These are phyloP conservation scores for Dolichomitus sp. DNA, from an alignment of 2,888 invertebrate genomes.

Conservation along the genomic window DNA sequence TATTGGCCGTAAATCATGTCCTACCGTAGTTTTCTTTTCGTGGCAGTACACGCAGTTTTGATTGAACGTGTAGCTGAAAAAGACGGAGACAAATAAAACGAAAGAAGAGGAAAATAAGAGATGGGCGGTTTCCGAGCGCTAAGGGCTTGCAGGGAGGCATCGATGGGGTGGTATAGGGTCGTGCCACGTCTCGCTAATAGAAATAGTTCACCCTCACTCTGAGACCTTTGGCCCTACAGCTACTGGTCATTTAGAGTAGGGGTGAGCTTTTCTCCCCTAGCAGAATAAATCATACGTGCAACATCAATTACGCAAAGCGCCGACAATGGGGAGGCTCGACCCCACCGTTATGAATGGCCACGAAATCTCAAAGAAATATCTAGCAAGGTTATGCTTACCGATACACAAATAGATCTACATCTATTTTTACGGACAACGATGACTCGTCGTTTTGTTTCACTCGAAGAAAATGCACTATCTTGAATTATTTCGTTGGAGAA, in stretches of 20 bases:
- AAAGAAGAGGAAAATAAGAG: conserved; percentile 6
- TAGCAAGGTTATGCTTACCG: not conserved
- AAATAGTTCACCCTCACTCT: conserved; percentile 32
- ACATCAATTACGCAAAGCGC: conserved; percentile 47
- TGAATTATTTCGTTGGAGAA: not conserved
- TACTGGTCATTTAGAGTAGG: conserved; percentile 26
- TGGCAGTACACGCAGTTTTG: conserved; percentile 50
- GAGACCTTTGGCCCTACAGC: conserved; percentile 1
- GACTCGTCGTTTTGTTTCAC: not conserved
- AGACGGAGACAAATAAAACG: conserved; percentile 27
- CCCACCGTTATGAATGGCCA: not conserved
- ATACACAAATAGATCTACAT: not conserved
- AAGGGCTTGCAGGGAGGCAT: not conserved
- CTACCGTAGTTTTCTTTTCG: conserved; percentile 32
- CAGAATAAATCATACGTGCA: conserved; percentile 45
- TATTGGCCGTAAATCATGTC: conserved; percentile 64
- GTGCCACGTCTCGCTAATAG: conserved; percentile 45
- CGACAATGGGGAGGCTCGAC: conserved; percentile 3
- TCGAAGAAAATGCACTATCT: conserved; percentile 5
- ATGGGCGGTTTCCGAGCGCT: conserved; percentile 5
- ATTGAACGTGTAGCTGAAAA: conserved; percentile 53
- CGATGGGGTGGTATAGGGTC: conserved; percentile 11
- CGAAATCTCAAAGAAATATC: not conserved
- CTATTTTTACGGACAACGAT: conserved; percentile 5
- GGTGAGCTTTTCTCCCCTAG: conserved; percentile 18